These are phyloP conservation scores for Alfaro cultratus DNA, from an alignment of 2,797 vertebrate species.

Conservation along the genomic window DNA sequence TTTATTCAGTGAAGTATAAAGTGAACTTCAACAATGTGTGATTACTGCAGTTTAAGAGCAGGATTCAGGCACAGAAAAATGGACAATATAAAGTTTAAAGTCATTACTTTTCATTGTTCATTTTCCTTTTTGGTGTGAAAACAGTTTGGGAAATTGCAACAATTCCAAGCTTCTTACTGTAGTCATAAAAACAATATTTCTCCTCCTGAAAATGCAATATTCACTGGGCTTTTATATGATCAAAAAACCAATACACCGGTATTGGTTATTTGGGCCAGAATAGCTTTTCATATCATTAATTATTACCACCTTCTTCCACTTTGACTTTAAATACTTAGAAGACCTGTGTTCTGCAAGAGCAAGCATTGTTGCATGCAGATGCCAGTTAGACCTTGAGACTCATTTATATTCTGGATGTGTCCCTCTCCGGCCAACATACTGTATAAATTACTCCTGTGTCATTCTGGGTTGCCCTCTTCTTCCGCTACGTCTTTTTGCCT, in stretches of 20 bases:
- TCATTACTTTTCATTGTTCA: not conserved
- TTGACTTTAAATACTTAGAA: conserved; percentile 39
- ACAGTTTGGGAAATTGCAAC: not conserved
- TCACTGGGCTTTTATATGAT: not conserved
- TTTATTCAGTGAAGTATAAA: not conserved
- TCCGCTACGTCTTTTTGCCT: conserved; percentile 28
- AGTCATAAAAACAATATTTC: not conserved
- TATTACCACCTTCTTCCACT: conserved; percentile 16
- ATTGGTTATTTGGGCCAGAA: not conserved
- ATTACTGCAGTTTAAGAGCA: not conserved
- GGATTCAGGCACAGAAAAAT: not conserved
- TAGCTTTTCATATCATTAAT: not conserved
- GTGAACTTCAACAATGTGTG: not conserved
- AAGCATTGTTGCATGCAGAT: conserved; percentile 16
- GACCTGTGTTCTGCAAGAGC: conserved; percentile 39
- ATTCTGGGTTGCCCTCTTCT: conserved; percentile 48
- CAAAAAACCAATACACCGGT: too few species aligned
- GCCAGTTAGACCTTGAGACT: conserved; percentile 41
- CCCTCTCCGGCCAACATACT: conserved; percentile 42
- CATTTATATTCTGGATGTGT: conserved; percentile 60
- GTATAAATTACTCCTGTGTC: conserved; percentile 65
- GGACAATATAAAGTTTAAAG: not conserved
- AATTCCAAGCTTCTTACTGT: not conserved
- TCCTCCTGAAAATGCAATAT: not conserved
- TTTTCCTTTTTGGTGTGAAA: not conserved